These are phyloP conservation scores for Dicaeum eximium DNA, from an alignment of 2,113 vertebrate species.

Conservation along the genomic window DNA sequence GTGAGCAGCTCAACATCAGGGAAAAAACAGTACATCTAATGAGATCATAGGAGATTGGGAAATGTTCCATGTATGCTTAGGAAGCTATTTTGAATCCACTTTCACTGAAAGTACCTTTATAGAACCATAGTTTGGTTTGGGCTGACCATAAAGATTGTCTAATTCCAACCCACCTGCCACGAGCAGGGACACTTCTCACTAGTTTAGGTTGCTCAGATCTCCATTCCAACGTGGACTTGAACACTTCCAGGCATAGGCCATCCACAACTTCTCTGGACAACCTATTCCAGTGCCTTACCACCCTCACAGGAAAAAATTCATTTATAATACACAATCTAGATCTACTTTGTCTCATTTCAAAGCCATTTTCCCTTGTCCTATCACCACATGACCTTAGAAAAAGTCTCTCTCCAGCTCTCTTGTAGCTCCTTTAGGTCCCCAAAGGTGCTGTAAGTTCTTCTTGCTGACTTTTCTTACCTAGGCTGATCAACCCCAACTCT, in stretches of 20 bases:
- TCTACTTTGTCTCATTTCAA: neutral
- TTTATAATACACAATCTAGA: neutral
- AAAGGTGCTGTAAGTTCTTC: neutral
- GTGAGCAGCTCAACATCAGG: neutral
- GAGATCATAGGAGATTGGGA: accelerated
- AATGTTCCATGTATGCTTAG: neutral
- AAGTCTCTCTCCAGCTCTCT: neutral
- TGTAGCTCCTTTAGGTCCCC: neutral
- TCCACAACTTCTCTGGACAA: neutral
- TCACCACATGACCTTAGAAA: neutral
- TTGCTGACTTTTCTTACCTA: neutral
- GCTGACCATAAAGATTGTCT: neutral
- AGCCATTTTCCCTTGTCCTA: neutral
- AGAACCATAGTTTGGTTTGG: neutral
- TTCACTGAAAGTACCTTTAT: neutral
- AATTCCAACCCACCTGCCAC: neutral
- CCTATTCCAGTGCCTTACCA: neutral
- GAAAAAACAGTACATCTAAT: accelerated
- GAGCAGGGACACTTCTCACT: neutral
- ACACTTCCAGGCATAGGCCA: neutral
- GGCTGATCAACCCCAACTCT: neutral
- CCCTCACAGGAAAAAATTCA: neutral
- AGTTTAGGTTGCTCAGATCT: neutral
- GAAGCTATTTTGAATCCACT: neutral
- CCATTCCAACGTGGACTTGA: neutral